Evolutionary conservation across 92 coral and sea anemone species (phyloP).

Genomic region (Hydrozoanthus gracilis): DNA sequence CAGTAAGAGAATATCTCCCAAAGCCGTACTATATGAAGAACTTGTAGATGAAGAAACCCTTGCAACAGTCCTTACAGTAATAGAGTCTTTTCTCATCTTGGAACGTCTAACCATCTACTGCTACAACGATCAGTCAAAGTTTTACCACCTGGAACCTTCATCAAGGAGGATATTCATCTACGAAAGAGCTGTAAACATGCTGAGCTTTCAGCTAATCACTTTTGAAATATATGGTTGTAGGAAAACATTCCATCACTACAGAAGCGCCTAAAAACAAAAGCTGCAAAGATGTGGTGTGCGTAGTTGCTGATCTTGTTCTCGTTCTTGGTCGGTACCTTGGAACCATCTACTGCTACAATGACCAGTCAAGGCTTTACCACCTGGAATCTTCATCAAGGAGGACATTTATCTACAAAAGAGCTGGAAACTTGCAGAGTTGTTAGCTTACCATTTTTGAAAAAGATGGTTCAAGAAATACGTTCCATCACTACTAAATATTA

Average conservation of each 20-base stretch:
- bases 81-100: slow-evolving; percentile 55
- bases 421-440: too few relatives aligned
- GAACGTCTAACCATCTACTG: slow-evolving; percentile 64
- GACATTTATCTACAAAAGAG: too few relatives aligned
- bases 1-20: slow-evolving; percentile 37
- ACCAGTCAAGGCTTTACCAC: too few relatives aligned
- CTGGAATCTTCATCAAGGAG: too few relatives aligned
- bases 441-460: too few relatives aligned
- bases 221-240: slow-evolving; percentile 52
- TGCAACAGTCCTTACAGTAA: slow-evolving; percentile 54
- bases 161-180: slow-evolving; percentile 50
- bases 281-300: background rate
- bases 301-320: background rate
- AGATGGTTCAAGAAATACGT: too few relatives aligned
- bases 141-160: too few relatives aligned
- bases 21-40: slow-evolving; percentile 51
- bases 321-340: too few relatives aligned
- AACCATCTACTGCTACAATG: too few relatives aligned
- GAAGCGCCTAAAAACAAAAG: slow-evolving; percentile 44
- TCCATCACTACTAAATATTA: too few relatives aligned
- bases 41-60: slow-evolving; percentile 55
- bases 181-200: slow-evolving; percentile 60
- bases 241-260: slow-evolving; percentile 64
- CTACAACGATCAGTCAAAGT: too few relatives aligned
- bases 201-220: too few relatives aligned